These are phyloP conservation scores for Suricata suricatta DNA, from an alignment of 2,113 vertebrate genomes.

Conservation along the genomic window DNA sequence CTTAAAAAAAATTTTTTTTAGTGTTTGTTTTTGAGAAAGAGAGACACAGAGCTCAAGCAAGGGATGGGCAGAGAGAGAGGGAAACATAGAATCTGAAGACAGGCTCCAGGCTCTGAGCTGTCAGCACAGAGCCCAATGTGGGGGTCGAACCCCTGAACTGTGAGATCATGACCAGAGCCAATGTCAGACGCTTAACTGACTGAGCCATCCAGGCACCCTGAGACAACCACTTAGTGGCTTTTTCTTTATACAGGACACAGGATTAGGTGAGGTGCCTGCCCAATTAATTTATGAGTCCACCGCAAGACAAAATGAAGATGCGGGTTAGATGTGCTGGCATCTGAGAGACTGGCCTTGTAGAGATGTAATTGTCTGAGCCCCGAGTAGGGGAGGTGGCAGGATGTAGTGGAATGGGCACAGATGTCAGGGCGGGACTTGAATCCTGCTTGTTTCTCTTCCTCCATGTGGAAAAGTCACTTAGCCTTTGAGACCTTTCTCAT, in stretches of 20 bases:
- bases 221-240: neutral
- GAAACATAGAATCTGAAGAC: no score
- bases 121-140: no score
- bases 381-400: fast-evolving
- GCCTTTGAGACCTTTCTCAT: neutral
- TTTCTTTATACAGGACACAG: neutral
- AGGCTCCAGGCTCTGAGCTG: no score
- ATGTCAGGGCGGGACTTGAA: neutral
- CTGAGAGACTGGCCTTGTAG: neutral
- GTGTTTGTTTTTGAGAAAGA: no score
- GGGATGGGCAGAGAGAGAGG: no score
- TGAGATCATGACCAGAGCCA: no score
- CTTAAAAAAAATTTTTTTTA: no score
- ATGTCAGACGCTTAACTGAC: no score
- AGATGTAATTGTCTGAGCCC: neutral
- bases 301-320: neutral
- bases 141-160: no score
- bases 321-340: neutral
- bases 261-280: neutral
- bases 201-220: no score
- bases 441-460: neutral
- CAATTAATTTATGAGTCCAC: neutral
- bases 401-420: neutral
- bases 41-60: no score
- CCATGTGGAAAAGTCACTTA: neutral